Conservation (phyloP, 2,797 vertebrate species). For the Paramormyrops hopkinsi region DNA sequence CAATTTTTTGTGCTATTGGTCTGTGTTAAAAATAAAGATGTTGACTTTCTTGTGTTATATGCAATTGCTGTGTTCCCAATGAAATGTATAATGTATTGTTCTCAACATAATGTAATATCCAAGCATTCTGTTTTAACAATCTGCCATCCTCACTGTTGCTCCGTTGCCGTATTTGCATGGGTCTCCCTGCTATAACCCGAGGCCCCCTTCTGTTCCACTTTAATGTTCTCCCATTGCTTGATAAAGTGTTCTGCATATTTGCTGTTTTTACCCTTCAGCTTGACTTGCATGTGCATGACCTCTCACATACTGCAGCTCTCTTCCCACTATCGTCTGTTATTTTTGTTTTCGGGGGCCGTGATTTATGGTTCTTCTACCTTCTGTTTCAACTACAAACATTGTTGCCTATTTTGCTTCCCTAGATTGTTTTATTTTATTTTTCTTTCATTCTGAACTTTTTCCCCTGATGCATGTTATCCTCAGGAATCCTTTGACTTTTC, state of each 20-base stretch:
- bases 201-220: not conserved
- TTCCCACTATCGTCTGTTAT: not conserved
- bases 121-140: not conserved
- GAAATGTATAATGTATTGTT: not conserved
- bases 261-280: not conserved
- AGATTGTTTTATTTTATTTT: constrained; percentile 1
- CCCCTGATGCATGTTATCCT: not conserved
- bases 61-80: not conserved
- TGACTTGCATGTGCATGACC: not conserved
- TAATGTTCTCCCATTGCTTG: not conserved
- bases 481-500: not conserved
- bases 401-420: not conserved
- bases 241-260: not conserved
- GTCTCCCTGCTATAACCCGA: not conserved
- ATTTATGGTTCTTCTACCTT: not conserved
- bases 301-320: not conserved
- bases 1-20: not conserved
- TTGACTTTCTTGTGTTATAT: not conserved
- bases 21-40: not conserved
- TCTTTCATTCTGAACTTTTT: not conserved
- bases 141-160: not conserved
- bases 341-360: not conserved
- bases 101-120: not conserved
- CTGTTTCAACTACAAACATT: not conserved
- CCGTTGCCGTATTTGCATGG: not conserved